Evolutionary conservation across 2,797 vertebrate species (phyloP).

Genomic region (Liasis olivaceus): DNA sequence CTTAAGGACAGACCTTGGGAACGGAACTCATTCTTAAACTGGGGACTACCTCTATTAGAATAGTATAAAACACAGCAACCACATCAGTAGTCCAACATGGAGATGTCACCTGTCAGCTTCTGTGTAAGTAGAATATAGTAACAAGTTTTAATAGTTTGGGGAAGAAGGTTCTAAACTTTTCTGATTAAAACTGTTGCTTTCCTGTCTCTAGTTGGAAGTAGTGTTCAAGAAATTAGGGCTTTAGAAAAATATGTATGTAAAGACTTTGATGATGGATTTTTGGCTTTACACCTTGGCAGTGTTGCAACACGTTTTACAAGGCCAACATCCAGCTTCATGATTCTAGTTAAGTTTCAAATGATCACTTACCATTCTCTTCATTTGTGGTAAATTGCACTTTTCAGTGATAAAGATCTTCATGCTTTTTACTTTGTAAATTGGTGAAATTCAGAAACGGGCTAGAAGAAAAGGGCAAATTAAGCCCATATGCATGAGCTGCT

Average conservation of each 20-base stretch:
- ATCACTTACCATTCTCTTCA: slow-evolving; percentile 44
- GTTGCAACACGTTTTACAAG: slow-evolving; percentile 39
- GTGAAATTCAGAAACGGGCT: slow-evolving; percentile 48
- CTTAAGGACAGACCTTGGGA: no score
- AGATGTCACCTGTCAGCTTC: background rate
- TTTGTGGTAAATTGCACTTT: slow-evolving; percentile 56
- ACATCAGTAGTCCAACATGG: background rate
- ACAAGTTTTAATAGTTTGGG: no score
- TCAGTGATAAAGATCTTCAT: slow-evolving; percentile 56
- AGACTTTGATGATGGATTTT: slow-evolving; percentile 58
- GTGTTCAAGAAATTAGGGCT: slow-evolving; percentile 54
- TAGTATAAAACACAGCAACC: background rate
- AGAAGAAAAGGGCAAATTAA: slow-evolving; percentile 56
- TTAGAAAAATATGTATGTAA: slow-evolving; percentile 37
- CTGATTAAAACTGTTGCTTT: slow-evolving; percentile 38
- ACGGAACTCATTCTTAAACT: no score
- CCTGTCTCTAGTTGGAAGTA: slow-evolving; percentile 44
- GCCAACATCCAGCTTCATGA: slow-evolving; percentile 37
- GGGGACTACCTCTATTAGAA: background rate
- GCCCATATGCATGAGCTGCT: slow-evolving; percentile 43
- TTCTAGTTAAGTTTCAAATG: slow-evolving; percentile 35
- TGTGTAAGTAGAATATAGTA: background rate
- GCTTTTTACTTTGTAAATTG: slow-evolving; percentile 47
- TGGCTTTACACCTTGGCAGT: slow-evolving; percentile 48
- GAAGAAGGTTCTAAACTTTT: slow-evolving; percentile 14